phyloP scores from a whole-genome alignment of 1,140 invertebrate genomes.

The Drosophila sturtevanti region DNA sequence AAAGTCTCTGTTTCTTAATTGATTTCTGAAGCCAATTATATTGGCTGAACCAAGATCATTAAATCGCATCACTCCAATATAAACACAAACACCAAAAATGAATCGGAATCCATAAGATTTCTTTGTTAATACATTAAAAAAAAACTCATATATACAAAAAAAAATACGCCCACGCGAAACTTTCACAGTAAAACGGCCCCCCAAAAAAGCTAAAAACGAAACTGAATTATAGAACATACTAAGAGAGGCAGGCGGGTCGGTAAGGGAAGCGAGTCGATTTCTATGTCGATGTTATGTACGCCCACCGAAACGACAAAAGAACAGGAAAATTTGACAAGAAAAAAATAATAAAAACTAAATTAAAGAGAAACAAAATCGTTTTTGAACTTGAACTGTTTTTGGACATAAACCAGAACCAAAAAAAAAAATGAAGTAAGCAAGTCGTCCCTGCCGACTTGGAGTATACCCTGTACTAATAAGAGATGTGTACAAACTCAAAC shows the following conservation, averaged over 20 bases:
- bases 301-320: constrained; percentile 2
- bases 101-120: constrained; percentile 2
- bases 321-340: constrained; percentile 25
- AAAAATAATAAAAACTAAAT: not conserved
- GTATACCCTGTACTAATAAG: too few species aligned
- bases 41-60: constrained; percentile 4
- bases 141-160: not conserved
- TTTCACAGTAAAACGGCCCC: constrained; percentile 46
- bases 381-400: constrained; percentile 65
- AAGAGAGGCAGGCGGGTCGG: not conserved
- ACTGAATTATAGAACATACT: constrained; percentile 29
- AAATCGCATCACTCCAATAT: not conserved
- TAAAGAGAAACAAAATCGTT: constrained; percentile 47
- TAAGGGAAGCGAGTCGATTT: constrained; percentile 16
- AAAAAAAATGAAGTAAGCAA: too few species aligned
- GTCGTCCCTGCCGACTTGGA: too few species aligned
- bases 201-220: constrained; percentile 18
- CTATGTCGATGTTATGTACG: constrained; percentile 3
- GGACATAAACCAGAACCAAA: not conserved
- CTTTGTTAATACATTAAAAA: constrained; percentile 2
- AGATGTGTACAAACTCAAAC: too few species aligned
- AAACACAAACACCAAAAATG: not conserved
- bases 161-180: constrained; percentile 52
- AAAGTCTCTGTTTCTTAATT: not conserved
- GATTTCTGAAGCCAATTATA: not conserved